Conservation (phyloP, 2,888 invertebrate species). For the Coelinius sp. region DNA sequence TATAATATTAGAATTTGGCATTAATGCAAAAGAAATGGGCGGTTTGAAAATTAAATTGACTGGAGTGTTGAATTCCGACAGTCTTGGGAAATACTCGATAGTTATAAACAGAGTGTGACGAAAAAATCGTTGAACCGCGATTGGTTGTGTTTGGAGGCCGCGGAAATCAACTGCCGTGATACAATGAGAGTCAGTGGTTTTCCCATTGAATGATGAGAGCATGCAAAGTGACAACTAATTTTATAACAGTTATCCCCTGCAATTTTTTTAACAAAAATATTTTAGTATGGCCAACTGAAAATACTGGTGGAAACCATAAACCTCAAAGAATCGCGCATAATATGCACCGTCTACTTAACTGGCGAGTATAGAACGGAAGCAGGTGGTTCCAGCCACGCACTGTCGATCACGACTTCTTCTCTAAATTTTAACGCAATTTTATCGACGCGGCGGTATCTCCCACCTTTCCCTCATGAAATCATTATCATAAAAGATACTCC, state of each 20-base stretch:
- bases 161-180: not conserved
- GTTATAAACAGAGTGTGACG: not conserved
- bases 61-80: not conserved
- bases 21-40: not conserved
- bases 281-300: conserved; percentile 7
- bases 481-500: not conserved
- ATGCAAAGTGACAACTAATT: not conserved
- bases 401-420: conserved; percentile 54
- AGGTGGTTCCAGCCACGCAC: conserved; percentile 68
- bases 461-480: not conserved
- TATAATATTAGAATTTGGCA: no score
- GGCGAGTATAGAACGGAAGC: conserved; percentile 63
- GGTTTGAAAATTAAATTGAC: not conserved
- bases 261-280: not conserved
- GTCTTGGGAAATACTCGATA: not conserved
- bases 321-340: conserved; percentile 36
- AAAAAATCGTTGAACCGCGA: not conserved
- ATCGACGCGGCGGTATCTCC: not conserved
- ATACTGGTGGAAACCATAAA: conserved; percentile 23
- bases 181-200: not conserved
- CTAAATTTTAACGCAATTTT: conserved; percentile 36
- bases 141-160: not conserved
- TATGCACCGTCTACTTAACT: conserved; percentile 32
- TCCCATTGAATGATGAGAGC: not conserved
- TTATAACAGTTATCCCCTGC: not conserved